Evolutionary conservation across 2,797 vertebrate genomes (phyloP), one percentile per base, ranked within the genome.

Genomic region (Eutrigla gurnardus): DNA sequence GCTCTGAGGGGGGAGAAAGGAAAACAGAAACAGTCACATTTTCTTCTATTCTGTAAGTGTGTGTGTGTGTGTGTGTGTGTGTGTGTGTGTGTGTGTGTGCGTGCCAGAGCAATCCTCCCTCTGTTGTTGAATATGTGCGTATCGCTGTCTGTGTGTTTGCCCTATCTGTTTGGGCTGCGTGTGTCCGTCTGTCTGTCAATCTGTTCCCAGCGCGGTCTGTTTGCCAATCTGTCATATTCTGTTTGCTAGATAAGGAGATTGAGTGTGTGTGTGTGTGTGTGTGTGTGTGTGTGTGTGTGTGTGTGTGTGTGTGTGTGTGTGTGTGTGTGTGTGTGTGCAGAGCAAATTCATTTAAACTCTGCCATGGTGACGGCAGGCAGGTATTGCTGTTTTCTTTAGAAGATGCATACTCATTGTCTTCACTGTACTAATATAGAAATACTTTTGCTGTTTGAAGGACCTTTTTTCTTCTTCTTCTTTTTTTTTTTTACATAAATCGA

Each of bases 201-300:
- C 90, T 93, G 91, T 88, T 89, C 80, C 68, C 75, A 39, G 70
- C 68, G 45, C 88, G 77, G 90, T 80, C 88, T 92, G 90, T 92
- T 92, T 91, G 89, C 89, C 89, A 92, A 92, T 91, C 92, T 91
- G 90, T 90, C 88, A 88, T 87, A 73, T 90, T 90, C 84, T 88
- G 90, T 91, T 91, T 87, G 83, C 86, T 84, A 83, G 89, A 89
- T 91, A 87, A 87, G 86, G 85, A 92, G 86, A 86, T 77, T 82
- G 76, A 47, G 81, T 63, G 65, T 42, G 50, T 62, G 62, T 54
- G 71, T 73, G 75, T 75, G 78, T 67, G 59, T 73, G 59, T 78
- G 14, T 59, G 39, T 72, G n/a, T 78, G 52, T 70, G 35, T 60
- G 37, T 65, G 18, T 65, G 69, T 68, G 33, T 77, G n/a, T 55